Base-by-base conservation (phyloP, 2,113 vertebrate species). In the Phasianus colchicus region DNA sequence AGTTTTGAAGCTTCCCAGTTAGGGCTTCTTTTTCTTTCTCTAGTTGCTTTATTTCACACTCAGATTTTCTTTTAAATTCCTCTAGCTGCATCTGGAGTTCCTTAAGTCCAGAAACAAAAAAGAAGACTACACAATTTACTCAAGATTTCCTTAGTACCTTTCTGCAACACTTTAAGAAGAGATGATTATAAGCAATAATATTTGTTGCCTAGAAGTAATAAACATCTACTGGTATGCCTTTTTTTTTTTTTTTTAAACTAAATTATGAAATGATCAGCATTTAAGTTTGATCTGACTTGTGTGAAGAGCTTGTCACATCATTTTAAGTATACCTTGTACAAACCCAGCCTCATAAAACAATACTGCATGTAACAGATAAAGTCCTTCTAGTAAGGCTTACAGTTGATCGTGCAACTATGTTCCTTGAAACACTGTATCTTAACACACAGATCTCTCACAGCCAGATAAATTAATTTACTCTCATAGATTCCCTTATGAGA, bases 1-100 rank as follows among this genome's bases (percentile, higher is more conserved):
- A 98, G 29, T 98, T 98, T 89, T 98, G 98, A 58, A 99, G 98
- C 87, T 98, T 98, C 36, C 86, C 95, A 71, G 85, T 96, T 36
- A 99, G 96, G 57, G 98, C 96, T 19, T 98, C 98, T 91, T 97
- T 98, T 89, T 99, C 99, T 63, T 97, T 98, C 95, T 98, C 98
- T 64, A 99, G 95, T 38, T 97, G 94, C 50, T 90, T 97, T 92
- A 97, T 97, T 48, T 98, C 97, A 95, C 97, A 97, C 80, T 98
- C 98, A 2, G 95, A 96, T 57, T 96, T 97, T 88, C 97, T 98
- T 95, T 98, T 98, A 95, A 98, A 96, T 87, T 99, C 98, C 19
- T 99, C 98, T 83, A 98, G 92, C 93, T 98, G 97, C 16, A 74
- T 78, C 88, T 98, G 98, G 7, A 97, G 97, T 50, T 98, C 98